Percentiles rank a stretch among this genome's conserved stretches.
Conservation (phyloP, 2,888 invertebrate species). For the Leptopilina myrica region DNA sequence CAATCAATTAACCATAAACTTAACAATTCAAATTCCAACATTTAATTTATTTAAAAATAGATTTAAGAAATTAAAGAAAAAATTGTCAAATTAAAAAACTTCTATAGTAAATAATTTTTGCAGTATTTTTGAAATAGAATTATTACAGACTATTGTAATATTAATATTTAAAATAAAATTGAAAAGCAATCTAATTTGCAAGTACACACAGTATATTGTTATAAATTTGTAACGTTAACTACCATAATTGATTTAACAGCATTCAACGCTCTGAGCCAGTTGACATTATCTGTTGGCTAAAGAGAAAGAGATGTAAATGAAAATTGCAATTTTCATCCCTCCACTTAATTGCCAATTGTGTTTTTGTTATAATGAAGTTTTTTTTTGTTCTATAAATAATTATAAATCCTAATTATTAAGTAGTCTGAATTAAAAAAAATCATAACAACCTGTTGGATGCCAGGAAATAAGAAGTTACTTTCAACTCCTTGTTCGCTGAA, state of each 20-base stretch:
- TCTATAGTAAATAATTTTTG: too few relatives aligned
- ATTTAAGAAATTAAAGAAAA: too few relatives aligned
- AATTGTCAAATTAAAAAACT: too few relatives aligned
- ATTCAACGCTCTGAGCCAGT: neutral
- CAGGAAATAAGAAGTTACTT: slow-evolving; percentile 9
- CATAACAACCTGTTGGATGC: slow-evolving; percentile 29
- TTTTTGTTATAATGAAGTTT: neutral
- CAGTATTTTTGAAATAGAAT: too few relatives aligned
- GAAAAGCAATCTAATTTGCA: neutral
- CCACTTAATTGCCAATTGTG: neutral
- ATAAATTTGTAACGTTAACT: neutral
- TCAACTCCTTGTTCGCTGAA: slow-evolving; percentile 30
- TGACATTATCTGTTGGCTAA: neutral
- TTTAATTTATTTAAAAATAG: too few relatives aligned
- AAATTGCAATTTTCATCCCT: neutral
- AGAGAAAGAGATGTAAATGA: neutral
- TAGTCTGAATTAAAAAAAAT: neutral
- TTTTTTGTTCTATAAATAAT: neutral
- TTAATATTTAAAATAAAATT: too few relatives aligned
- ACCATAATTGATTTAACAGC: slow-evolving; percentile 1
- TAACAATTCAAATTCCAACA: too few relatives aligned
- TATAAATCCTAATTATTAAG: neutral
- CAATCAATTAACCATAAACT: too few relatives aligned
- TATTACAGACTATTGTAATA: too few relatives aligned
- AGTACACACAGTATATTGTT: neutral